A percentile compares a stretch with the other conserved stretches of the same genome.
phyloP scores from a whole-genome alignment of 2,797 vertebrate species.

The Brotula barbata region DNA sequence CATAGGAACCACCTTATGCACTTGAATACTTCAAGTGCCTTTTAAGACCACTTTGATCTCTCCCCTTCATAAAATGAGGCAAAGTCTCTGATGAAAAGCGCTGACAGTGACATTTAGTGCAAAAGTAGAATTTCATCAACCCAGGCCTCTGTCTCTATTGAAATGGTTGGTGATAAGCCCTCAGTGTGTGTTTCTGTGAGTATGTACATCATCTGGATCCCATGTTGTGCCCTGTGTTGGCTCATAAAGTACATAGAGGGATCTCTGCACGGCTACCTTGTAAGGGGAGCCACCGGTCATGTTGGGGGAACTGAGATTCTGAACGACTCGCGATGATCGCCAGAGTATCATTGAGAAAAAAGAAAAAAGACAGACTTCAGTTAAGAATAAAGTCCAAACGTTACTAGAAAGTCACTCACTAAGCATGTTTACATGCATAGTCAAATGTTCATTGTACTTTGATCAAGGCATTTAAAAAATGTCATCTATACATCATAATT shows the following conservation, averaged over 20 bases:
- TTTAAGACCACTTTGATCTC: slow-evolving; percentile 77
- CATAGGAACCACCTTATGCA: slow-evolving; percentile 50
- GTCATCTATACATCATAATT: no score
- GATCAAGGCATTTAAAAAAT: no score
- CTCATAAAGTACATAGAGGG: slow-evolving; percentile 35
- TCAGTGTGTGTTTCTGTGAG: slow-evolving; percentile 25
- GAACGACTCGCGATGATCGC: no score
- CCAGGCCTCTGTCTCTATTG: slow-evolving; percentile 52
- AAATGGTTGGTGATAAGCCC: slow-evolving; percentile 42
- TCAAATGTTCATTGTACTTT: no score
- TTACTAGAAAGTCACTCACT: no score
- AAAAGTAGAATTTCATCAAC: slow-evolving; percentile 53
- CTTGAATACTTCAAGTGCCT: slow-evolving; percentile 70
- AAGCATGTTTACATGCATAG: no score
- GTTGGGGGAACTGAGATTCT: no score
- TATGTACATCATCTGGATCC: slow-evolving; percentile 33
- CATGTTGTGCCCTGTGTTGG: slow-evolving; percentile 8
- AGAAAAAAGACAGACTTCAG: no score
- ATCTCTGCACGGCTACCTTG: slow-evolving; percentile 34
- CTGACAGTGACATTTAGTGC: slow-evolving; percentile 72
- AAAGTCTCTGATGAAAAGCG: slow-evolving; percentile 67
- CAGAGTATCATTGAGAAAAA: no score
- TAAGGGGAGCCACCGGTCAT: no score
- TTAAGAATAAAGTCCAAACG: no score
- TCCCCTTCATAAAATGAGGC: slow-evolving; percentile 67